These are phyloP conservation scores for Lordiphosa fenestrarum DNA, from an alignment of 2,888 invertebrate species.

Conservation along the genomic window DNA sequence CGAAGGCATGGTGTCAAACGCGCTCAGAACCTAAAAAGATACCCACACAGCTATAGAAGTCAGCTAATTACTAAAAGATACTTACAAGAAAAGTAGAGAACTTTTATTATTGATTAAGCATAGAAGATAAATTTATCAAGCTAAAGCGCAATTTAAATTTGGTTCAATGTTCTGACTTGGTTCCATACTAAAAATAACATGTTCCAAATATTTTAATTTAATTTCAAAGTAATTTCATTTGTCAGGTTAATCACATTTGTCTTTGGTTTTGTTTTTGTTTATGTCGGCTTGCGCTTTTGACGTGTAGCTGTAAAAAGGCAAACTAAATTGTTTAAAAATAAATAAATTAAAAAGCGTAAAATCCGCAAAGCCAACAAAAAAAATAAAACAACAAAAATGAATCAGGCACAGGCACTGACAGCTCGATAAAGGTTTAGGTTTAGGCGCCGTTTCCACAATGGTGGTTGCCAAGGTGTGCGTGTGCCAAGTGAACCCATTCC, in stretches of 20 bases:
- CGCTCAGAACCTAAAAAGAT: no score
- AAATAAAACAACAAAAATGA: constrained; percentile 17
- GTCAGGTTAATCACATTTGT: constrained; percentile 29
- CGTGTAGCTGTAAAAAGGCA: constrained; percentile 19
- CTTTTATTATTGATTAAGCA: no score
- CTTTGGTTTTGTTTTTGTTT: constrained; percentile 4
- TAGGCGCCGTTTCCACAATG: not conserved
- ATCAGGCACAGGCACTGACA: constrained; percentile 3
- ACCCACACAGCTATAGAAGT: no score
- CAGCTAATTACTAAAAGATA: no score
- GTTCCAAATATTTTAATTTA: constrained; percentile 18
- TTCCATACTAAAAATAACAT: not conserved
- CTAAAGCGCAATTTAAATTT: not conserved
- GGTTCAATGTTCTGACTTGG: not conserved
- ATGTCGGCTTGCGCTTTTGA: constrained; percentile 20
- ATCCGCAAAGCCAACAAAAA: constrained; percentile 30
- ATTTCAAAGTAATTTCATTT: constrained; percentile 32
- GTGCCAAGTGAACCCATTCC: constrained; percentile 6
- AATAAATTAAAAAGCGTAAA: constrained; percentile 44
- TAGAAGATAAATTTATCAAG: no score
- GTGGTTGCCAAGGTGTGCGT: constrained; percentile 2
- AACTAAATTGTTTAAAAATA: constrained; percentile 27
- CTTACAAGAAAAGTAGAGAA: no score
- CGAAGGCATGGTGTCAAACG: no score
- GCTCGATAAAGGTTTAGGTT: constrained; percentile 18